Base-by-base conservation (phyloP, 1,140 invertebrate species). In the Campoletis sonorensis region DNA sequence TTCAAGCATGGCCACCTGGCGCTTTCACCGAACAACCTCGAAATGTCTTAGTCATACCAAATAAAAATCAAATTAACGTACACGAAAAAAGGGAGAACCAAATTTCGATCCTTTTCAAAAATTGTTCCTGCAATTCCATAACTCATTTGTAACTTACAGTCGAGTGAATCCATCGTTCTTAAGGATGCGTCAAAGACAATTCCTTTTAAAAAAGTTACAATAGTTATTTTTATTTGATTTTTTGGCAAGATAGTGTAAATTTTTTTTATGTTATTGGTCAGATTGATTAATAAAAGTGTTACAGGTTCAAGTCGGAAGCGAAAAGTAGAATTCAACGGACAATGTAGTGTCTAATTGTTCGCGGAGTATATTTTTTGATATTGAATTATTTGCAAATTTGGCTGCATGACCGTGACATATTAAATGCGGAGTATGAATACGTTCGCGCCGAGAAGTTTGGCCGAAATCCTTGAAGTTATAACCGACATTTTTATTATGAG, bases 401-500 rank as follows among this genome's bases (percentile, higher is more conserved):
- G 0, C 51, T 1, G 16, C n/a, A 54, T 8, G 51, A 11, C 51
- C 51, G n/a, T 54, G 4, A 54, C 51, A 18, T 5, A n/a, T 54
- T 54, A 4, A 54, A n/a, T 1, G n/a, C 18, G 4, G 51, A 54
- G 16, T 54, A 45, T 11, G 11, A 4, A 54, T 5, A 15, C 18
- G 18, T 21, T 40, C 51, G 13, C 18, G n/a, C 7, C 54, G 30
- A 61, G n/a, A 30, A 70, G 3, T 27, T 54, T 49, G 64, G 61
- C 27, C 64, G 10, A 54, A 77, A 77, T 61, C 73, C 54, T 27
- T n/a, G 30, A 40, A 77, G 73, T 61, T 77, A 77, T 54, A 77
- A 54, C 30, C 54, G 73, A 77, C 73, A 23, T 77, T 77, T 58
- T 61, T 58, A 77, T 75, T 75, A 75, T 49, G 26, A n/a, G 49